These are phyloP conservation scores for Bucco capensis DNA, from an alignment of 2,113 vertebrate genomes.

Conservation along the genomic window DNA sequence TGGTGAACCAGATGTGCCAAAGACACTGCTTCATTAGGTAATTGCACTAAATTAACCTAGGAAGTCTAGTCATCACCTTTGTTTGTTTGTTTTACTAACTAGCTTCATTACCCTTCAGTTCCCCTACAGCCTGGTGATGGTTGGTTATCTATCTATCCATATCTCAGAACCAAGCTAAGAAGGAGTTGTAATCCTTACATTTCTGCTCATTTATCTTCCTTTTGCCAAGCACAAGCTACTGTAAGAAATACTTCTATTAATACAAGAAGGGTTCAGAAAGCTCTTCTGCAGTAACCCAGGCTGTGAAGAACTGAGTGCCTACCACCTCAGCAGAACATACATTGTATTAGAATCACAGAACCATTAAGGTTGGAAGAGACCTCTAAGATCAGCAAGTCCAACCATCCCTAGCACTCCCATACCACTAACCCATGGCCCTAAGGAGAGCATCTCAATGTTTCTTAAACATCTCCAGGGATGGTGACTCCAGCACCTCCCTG, in stretches of 20 bases:
- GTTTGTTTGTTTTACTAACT: neutral
- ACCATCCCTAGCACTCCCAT: too few relatives aligned
- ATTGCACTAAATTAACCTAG: neutral
- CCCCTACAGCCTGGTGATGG: too few relatives aligned
- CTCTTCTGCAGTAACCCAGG: neutral
- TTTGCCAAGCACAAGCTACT: neutral
- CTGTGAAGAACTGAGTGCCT: fast-evolving
- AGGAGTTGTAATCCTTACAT: neutral
- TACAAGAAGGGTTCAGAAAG: neutral
- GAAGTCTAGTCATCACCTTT: neutral
- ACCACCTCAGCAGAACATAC: neutral
- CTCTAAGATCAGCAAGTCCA: too few relatives aligned
- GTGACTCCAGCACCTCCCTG: too few relatives aligned
- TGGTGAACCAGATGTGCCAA: neutral
- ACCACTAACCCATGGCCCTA: too few relatives aligned
- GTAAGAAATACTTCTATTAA: neutral
- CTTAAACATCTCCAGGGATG: too few relatives aligned
- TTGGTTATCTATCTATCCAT: neutral
- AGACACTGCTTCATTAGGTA: neutral
- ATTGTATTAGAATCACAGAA: neutral
- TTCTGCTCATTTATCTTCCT: neutral
- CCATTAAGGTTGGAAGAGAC: too few relatives aligned
- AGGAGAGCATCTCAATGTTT: too few relatives aligned
- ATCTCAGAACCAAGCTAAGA: neutral
- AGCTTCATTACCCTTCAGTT: neutral